Evolutionary conservation across 2,888 invertebrate species (phyloP).

Genomic region (Crematogaster levior): DNA sequence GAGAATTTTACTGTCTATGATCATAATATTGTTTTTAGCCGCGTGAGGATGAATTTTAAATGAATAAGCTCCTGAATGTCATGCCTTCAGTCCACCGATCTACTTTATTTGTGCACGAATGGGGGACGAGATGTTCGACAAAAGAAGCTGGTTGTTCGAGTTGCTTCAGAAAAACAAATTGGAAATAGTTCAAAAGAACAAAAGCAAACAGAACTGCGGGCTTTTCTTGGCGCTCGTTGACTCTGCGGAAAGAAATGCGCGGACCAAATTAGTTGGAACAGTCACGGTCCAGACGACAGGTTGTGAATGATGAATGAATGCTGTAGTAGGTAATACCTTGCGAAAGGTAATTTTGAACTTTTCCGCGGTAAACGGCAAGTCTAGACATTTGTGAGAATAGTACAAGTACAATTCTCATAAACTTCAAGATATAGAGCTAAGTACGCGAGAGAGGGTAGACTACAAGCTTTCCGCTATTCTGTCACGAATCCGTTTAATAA

Average conservation of each 20-base stretch:
- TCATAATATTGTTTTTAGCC: neutral
- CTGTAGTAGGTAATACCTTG: slow-evolving; percentile 32
- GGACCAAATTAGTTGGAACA: slow-evolving; percentile 57
- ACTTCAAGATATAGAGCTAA: slow-evolving; percentile 15
- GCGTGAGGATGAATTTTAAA: neutral
- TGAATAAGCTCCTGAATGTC: neutral
- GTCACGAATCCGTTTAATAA: slow-evolving; percentile 29
- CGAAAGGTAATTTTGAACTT: slow-evolving; percentile 58
- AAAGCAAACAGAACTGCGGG: slow-evolving; percentile 26
- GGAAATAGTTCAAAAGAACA: slow-evolving; percentile 26
- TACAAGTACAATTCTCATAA: slow-evolving; percentile 40
- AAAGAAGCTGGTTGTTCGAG: slow-evolving; percentile 10
- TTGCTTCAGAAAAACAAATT: slow-evolving; percentile 46
- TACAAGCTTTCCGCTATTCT: slow-evolving; percentile 10
- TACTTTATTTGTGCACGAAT: neutral
- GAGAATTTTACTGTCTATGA: neutral
- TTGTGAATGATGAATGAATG: slow-evolving; percentile 59
- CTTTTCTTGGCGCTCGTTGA: slow-evolving; percentile 37
- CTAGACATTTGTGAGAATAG: slow-evolving; percentile 45
- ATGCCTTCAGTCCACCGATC: neutral
- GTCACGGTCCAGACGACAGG: slow-evolving; percentile 57
- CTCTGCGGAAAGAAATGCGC: slow-evolving; percentile 40
- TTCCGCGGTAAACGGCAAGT: slow-evolving; percentile 38
- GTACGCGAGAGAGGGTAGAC: slow-evolving; percentile 3
- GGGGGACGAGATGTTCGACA: neutral